phyloP scores from a whole-genome alignment of 2,888 invertebrate genomes.

The Andricus curvator region DNA sequence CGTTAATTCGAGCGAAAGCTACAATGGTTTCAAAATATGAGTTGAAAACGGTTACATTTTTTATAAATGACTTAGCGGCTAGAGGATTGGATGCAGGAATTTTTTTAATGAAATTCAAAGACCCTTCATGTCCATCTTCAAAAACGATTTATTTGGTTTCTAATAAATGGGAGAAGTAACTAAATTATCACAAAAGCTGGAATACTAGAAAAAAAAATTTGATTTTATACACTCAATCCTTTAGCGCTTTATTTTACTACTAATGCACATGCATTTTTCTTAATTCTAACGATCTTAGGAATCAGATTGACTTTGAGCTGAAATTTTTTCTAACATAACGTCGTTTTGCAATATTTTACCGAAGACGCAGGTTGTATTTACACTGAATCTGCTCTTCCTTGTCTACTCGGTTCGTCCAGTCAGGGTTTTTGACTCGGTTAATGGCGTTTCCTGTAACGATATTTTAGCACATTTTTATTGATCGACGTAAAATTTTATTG shows the following conservation, averaged over 20 bases:
- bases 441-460: constrained; percentile 36
- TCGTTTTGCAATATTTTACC: constrained; percentile 19
- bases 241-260: constrained; percentile 21
- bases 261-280: constrained; percentile 19
- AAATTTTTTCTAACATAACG: constrained; percentile 22
- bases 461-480: constrained; percentile 36
- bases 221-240: constrained; percentile 26
- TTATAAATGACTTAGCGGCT: neutral
- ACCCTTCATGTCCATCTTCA: neutral
- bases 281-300: constrained; percentile 33
- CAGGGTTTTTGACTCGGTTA: constrained; percentile 27
- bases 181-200: neutral
- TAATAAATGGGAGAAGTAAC: neutral
- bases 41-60: neutral
- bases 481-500: constrained; percentile 15
- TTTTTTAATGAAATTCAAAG: neutral
- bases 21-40: neutral
- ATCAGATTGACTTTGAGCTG: constrained; percentile 39
- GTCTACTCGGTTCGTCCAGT: constrained; percentile 21
- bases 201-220: neutral
- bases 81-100: constrained; percentile 28
- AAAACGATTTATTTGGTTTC: neutral
- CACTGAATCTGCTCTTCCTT: constrained; percentile 33
- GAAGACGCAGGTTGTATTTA: constrained; percentile 36
- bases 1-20: neutral